A percentile compares a stretch with the other conserved stretches of the same genome.
These are phyloP conservation scores for Scaptomyza pallida DNA, from an alignment of 1,140 invertebrate species.

Conservation along the genomic window DNA sequence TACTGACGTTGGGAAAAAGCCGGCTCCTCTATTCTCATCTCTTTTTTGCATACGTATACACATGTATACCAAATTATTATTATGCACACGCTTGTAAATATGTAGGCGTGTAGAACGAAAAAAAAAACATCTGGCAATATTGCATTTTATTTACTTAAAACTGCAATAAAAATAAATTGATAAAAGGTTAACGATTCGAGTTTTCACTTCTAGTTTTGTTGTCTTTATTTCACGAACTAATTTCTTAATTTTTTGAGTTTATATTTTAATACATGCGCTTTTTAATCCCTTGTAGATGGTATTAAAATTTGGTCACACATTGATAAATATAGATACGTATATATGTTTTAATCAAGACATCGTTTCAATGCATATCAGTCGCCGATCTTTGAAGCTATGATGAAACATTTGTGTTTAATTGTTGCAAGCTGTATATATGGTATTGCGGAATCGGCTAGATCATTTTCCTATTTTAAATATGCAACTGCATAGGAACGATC, in stretches of 20 bases:
- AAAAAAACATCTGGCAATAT: neutral
- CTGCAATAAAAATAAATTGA: neutral
- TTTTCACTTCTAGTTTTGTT: conserved; percentile 42
- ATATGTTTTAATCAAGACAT: conserved; percentile 4
- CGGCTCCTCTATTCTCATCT: conserved; percentile 3
- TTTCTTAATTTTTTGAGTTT: conserved; percentile 61
- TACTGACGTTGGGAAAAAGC: neutral
- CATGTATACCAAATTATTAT: too few relatives aligned
- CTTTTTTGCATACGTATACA: too few relatives aligned
- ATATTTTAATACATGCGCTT: conserved; percentile 29
- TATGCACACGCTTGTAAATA: neutral
- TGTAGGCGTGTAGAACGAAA: neutral
- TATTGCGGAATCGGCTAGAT: conserved; percentile 9
- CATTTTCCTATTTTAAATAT: conserved; percentile 1
- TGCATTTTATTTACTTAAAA: neutral
- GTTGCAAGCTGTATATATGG: neutral
- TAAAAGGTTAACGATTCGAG: neutral
- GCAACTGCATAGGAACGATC: conserved; percentile 6
- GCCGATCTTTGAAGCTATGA: neutral
- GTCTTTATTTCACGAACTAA: conserved; percentile 61
- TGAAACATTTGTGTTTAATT: neutral
- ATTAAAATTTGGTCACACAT: conserved; percentile 8
- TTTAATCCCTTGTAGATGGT: neutral
- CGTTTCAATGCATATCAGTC: conserved; percentile 4
- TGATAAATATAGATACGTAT: conserved; percentile 3